Conservation (phyloP, 2,888 invertebrate genomes). For the Campopleginae sp. region DNA sequence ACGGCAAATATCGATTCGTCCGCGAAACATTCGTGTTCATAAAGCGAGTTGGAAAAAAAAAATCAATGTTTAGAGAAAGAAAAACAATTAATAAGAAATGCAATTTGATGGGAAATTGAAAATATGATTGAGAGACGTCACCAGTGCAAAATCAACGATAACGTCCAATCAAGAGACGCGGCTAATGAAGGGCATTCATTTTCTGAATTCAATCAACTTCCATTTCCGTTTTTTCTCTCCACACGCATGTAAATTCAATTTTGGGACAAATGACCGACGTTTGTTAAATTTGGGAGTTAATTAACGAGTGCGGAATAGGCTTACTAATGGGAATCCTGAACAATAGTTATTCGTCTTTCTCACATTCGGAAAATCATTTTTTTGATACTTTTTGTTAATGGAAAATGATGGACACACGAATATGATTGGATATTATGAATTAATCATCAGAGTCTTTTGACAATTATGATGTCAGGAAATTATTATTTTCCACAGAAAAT, state of each 20-base stretch:
- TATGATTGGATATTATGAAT: background rate
- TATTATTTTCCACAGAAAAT: conserved; percentile 26
- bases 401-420: background rate
- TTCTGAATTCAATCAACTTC: background rate
- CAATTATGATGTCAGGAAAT: background rate
- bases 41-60: background rate
- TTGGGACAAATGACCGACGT: conserved; percentile 7
- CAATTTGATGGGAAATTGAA: background rate
- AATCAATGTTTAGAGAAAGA: background rate
- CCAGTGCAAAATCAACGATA: conserved; percentile 7
- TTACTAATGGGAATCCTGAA: background rate
- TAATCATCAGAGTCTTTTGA: background rate
- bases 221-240: conserved; percentile 12
- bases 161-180: background rate
- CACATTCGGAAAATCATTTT: background rate
- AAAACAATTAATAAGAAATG: background rate
- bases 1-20: background rate
- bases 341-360: background rate
- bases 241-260: background rate
- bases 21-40: background rate
- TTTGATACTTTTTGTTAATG: background rate
- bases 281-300: conserved; percentile 16
- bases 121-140: background rate
- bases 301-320: background rate
- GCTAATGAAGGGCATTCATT: background rate